Conservation (phyloP, 2,888 invertebrate genomes). For the Tachina grossa region DNA sequence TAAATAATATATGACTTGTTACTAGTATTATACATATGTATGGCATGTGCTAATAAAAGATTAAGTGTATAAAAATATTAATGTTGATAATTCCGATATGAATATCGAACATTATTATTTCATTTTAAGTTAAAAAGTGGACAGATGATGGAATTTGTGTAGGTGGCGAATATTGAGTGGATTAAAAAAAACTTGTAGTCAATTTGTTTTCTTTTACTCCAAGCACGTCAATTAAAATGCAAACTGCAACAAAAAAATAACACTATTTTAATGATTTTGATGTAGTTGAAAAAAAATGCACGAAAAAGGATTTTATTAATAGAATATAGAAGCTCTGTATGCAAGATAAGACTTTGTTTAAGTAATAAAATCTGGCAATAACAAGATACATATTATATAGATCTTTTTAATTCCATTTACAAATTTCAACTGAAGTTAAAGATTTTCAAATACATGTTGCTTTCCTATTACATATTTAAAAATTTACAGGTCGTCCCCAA, state of each 20-base stretch:
- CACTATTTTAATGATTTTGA: no score
- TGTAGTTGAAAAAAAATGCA: no score
- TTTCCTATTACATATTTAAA: not conserved
- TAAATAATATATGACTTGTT: not conserved
- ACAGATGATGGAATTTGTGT: slow-evolving; percentile 47
- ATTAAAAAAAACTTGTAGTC: slow-evolving; percentile 4
- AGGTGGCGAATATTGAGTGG: slow-evolving; percentile 4
- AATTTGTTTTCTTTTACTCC: not conserved
- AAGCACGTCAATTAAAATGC: not conserved
- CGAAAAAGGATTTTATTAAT: no score
- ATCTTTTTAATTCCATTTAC: no score
- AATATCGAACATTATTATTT: slow-evolving; percentile 12
- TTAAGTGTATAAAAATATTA: slow-evolving; percentile 16
- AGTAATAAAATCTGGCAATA: no score
- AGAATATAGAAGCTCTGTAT: no score
- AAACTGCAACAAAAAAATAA: no score
- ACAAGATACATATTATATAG: no score
- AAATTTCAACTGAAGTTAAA: not conserved
- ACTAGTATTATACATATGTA: not conserved
- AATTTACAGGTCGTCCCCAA: slow-evolving; percentile 85
- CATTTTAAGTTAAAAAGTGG: not conserved
- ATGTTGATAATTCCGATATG: slow-evolving; percentile 13
- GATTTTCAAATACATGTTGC: not conserved
- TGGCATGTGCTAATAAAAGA: not conserved
- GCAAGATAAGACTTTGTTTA: no score